Percentiles rank a stretch among this genome's conserved stretches.
Conservation (phyloP, 1,140 invertebrate species). For the Conus betulinus region DNA sequence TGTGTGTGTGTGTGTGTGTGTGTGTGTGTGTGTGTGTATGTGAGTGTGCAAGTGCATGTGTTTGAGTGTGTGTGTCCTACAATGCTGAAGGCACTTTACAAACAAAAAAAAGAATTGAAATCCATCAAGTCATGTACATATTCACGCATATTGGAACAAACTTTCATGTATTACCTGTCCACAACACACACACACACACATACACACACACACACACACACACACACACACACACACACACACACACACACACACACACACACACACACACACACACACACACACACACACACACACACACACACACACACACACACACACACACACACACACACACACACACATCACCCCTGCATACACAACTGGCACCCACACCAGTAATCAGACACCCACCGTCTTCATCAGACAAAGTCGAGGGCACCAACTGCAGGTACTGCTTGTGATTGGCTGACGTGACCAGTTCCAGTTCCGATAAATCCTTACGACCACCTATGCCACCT, state of each 20-base stretch:
- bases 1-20: too few relatives aligned
- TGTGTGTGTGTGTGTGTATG: too few relatives aligned
- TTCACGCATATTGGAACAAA: too few relatives aligned
- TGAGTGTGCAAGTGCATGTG: too few relatives aligned
- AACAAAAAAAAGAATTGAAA: too few relatives aligned
- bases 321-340: too few relatives aligned
- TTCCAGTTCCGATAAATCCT: slow-evolving; percentile 2
- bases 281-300: neutral
- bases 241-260: neutral
- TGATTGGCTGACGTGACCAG: neutral
- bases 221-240: neutral
- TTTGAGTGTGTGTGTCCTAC: too few relatives aligned
- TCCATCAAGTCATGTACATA: too few relatives aligned
- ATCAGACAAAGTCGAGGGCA: slow-evolving; percentile 56
- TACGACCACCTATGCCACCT: neutral
- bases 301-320: neutral
- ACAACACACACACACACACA: neutral
- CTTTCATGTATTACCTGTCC: neutral
- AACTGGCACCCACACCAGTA: neutral
- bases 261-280: neutral
- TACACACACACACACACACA: neutral
- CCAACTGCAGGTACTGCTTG: slow-evolving; percentile 49
- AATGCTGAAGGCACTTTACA: too few relatives aligned
- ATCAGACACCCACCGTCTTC: slow-evolving; percentile 37
- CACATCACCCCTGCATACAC: neutral